phyloP scores from a whole-genome alignment of 2,113 vertebrate species.

The Sceloporus undulatus region DNA sequence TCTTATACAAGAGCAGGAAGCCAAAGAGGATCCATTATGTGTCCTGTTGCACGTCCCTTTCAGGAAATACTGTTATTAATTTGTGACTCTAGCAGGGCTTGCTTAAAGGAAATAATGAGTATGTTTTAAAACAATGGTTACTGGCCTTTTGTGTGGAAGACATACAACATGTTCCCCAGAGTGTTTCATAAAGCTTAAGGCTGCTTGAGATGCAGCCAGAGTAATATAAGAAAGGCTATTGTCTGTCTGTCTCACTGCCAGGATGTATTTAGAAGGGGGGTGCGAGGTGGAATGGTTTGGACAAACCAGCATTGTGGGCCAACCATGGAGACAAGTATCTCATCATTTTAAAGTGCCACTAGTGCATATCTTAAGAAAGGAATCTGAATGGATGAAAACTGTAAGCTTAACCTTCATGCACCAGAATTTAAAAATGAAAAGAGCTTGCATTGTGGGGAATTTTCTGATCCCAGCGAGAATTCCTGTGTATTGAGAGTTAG shows the following conservation, averaged over 20 bases:
- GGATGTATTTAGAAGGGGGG: not conserved
- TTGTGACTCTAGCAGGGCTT: conserved; percentile 29
- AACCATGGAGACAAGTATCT: not conserved
- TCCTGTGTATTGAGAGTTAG: no score
- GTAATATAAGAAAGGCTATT: not conserved
- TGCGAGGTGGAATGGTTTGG: not conserved
- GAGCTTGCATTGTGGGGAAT: no score
- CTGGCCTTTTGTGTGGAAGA: conserved; percentile 11
- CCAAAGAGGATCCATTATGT: conserved; percentile 24
- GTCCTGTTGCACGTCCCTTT: conserved; percentile 48
- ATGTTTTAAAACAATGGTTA: conserved; percentile 20
- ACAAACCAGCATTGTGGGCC: not conserved
- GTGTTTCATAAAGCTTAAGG: not conserved
- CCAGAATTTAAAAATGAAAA: no score
- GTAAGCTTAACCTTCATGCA: not conserved
- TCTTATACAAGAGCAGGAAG: conserved; percentile 56
- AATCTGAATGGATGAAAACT: not conserved
- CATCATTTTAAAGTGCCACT: not conserved
- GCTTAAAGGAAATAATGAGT: conserved; percentile 28
- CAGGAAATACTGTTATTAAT: conserved; percentile 56
- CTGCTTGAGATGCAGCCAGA: not conserved
- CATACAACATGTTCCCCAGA: not conserved
- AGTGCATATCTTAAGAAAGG: not conserved
- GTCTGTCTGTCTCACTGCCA: not conserved
- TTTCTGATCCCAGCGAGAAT: no score